A percentile compares a stretch with the other conserved stretches of the same genome.
These are phyloP conservation scores for Barypeithes pellucidus DNA, from an alignment of 2,888 invertebrate species.

Conservation along the genomic window DNA sequence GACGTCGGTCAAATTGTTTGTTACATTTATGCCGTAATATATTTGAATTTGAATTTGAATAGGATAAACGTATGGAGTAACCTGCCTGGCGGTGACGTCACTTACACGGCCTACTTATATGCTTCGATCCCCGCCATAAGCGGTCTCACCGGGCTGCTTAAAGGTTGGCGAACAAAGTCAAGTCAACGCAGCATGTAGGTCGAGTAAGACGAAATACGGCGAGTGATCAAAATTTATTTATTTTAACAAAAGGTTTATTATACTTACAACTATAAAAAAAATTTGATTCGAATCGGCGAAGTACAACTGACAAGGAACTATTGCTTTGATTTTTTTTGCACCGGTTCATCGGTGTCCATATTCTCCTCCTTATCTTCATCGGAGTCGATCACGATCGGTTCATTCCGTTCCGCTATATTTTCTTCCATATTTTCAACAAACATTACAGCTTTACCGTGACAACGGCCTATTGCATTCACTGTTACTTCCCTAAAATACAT, in stretches of 20 bases:
- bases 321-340: conserved; percentile 62
- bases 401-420: conserved; percentile 49
- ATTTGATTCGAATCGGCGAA: not conserved
- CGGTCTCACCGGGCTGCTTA: too few species aligned
- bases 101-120: too few species aligned
- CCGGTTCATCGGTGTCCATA: conserved; percentile 65
- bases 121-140: too few species aligned
- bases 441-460: conserved; percentile 73
- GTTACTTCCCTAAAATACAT: conserved; percentile 72
- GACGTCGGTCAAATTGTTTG: too few species aligned
- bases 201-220: too few species aligned
- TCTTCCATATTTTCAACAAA: conserved; percentile 67
- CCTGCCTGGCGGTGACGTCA: too few species aligned
- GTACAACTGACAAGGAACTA: conserved; percentile 35
- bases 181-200: too few species aligned
- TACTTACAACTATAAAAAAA: conserved; percentile 6
- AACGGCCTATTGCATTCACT: conserved; percentile 75
- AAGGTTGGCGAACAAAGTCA: too few species aligned
- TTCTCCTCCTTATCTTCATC: conserved; percentile 61
- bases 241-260: not conserved
- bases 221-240: too few species aligned
- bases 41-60: too few species aligned
- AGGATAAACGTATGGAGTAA: too few species aligned
- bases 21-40: too few species aligned
- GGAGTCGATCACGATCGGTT: conserved; percentile 50